Evolutionary conservation across 2,113 vertebrate species (phyloP).

Genomic region (Indri indri): DNA sequence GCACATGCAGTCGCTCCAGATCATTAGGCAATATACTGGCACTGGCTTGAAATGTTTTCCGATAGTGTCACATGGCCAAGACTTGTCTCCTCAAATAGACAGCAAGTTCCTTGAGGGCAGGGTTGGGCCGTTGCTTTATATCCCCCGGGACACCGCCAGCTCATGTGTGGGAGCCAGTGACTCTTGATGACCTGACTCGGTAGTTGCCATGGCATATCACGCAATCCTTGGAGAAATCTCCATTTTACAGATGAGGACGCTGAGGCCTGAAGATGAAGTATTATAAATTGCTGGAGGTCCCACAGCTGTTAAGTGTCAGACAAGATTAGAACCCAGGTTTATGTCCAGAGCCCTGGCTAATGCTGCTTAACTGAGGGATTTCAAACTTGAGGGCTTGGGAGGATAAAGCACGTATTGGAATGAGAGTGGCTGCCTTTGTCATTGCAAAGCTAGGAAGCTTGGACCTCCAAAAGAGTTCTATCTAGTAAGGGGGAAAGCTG

Average conservation of each 20-base stretch:
- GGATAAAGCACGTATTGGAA: neutral
- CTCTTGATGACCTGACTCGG: neutral
- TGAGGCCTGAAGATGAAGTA: neutral
- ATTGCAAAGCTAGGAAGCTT: neutral
- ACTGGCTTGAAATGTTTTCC: neutral
- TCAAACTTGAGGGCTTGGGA: neutral
- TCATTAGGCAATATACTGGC: neutral
- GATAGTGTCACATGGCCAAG: neutral
- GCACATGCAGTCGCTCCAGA: rapidly evolving
- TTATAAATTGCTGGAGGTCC: neutral
- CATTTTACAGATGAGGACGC: neutral
- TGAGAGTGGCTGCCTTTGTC: neutral
- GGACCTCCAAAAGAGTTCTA: neutral
- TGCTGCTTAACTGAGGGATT: neutral
- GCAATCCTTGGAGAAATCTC: neutral
- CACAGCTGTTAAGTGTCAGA: neutral
- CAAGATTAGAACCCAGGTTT: neutral
- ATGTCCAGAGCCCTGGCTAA: neutral
- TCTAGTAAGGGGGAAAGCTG: neutral
- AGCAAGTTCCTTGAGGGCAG: neutral
- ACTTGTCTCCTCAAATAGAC: neutral
- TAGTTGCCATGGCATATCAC: neutral
- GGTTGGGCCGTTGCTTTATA: neutral
- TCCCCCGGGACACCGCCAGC: neutral
- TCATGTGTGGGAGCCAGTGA: neutral